Evolutionary conservation across 2,113 vertebrate species (phyloP).

Genomic region (Corythornis vintsioides): DNA sequence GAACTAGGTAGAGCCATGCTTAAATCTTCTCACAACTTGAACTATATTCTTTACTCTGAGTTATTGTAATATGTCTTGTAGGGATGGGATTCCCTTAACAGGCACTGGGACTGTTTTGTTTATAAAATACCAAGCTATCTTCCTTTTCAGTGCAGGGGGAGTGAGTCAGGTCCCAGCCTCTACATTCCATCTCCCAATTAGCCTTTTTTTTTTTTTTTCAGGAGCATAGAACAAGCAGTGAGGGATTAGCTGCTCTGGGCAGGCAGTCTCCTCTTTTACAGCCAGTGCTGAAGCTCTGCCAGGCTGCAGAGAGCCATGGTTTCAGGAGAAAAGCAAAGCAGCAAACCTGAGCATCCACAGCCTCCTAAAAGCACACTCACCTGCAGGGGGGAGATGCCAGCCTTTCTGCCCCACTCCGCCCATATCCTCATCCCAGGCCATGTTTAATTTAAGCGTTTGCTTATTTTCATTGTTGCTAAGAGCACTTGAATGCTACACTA

Average conservation of each 20-base stretch:
- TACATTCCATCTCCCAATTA: accelerated
- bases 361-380: accelerated
- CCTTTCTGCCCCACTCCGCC: not conserved
- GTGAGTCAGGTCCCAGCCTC: not conserved
- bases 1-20: not conserved
- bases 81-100: not conserved
- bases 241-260: not conserved
- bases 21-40: not conserved
- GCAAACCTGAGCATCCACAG: not conserved
- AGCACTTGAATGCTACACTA: not conserved
- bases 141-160: not conserved
- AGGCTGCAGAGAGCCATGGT: not conserved
- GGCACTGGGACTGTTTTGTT: not conserved
- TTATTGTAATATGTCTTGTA: not conserved
- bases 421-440: not conserved
- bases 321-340: not conserved
- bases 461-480: not conserved
- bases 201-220: not conserved
- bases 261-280: not conserved
- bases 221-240: accelerated
- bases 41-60: not conserved
- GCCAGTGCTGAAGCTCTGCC: not conserved
- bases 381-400: not conserved
- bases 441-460: not conserved
- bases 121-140: not conserved